These are phyloP conservation scores for Poecilia picta DNA, from an alignment of 2,797 vertebrate genomes.

Conservation along the genomic window DNA sequence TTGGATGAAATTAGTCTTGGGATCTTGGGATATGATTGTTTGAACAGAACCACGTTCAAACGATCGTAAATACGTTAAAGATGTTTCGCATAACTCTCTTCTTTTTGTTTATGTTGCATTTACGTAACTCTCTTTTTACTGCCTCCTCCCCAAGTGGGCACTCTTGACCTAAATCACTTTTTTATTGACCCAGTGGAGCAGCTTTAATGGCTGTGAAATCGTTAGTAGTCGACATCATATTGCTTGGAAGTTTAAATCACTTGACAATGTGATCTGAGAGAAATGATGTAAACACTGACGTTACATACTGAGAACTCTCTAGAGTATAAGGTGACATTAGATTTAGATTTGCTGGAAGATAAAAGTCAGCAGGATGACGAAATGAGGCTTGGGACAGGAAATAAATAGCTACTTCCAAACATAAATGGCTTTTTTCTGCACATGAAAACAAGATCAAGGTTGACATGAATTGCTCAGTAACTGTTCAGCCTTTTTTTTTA, in stretches of 20 bases:
- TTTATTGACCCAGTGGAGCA: neutral
- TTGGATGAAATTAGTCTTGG: neutral
- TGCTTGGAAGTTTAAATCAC: neutral
- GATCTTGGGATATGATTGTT: neutral
- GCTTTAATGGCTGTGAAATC: neutral
- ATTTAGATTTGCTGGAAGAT: neutral
- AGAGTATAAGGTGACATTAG: neutral
- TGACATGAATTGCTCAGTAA: neutral
- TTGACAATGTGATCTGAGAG: neutral
- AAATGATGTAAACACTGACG: neutral
- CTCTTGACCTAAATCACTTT: neutral
- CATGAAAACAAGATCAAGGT: neutral
- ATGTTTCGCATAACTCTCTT: neutral
- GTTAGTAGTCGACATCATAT: neutral
- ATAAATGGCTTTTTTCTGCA: neutral
- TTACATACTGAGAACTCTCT: neutral
- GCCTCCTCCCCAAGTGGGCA: neutral
- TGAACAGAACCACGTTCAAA: neutral
- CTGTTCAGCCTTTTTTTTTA: neutral
- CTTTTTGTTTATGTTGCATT: neutral
- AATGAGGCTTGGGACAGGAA: neutral
- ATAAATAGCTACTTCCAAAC: neutral
- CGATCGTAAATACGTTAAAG: neutral
- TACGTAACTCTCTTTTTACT: neutral
- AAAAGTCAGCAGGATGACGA: neutral